These are phyloP conservation scores for Psittacula derbiana DNA, from an alignment of 2,797 vertebrate species.

Conservation along the genomic window DNA sequence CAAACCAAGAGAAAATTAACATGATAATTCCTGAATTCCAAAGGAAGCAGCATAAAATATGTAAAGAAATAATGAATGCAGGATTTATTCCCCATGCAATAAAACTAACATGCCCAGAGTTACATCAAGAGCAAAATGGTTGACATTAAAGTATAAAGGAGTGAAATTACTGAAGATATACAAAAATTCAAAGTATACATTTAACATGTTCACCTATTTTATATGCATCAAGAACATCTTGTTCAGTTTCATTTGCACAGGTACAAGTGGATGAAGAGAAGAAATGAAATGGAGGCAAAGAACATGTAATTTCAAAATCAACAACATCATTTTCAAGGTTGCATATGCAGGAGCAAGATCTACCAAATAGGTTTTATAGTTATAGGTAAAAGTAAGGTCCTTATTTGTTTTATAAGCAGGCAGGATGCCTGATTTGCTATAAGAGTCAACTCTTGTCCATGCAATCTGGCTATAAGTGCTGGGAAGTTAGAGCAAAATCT, in stretches of 20 bases:
- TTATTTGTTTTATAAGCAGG: background rate
- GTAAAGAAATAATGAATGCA: background rate
- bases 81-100: background rate
- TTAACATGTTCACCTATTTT: background rate
- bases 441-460: background rate
- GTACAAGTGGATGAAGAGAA: background rate
- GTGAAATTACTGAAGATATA: background rate
- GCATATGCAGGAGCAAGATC: accelerated
- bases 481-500: background rate
- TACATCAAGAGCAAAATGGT: background rate
- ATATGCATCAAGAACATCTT: background rate
- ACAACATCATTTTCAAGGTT: background rate
- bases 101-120: background rate
- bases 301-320: background rate
- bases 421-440: background rate
- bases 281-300: background rate
- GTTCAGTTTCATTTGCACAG: background rate
- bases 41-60: background rate
- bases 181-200: background rate
- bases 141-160: background rate
- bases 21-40: background rate
- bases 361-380: background rate
- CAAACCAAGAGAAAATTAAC: background rate
- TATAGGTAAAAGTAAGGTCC: background rate
- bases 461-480: background rate